Conservation (phyloP, 1,140 invertebrate genomes). For the Neotoxoptera formosana region DNA sequence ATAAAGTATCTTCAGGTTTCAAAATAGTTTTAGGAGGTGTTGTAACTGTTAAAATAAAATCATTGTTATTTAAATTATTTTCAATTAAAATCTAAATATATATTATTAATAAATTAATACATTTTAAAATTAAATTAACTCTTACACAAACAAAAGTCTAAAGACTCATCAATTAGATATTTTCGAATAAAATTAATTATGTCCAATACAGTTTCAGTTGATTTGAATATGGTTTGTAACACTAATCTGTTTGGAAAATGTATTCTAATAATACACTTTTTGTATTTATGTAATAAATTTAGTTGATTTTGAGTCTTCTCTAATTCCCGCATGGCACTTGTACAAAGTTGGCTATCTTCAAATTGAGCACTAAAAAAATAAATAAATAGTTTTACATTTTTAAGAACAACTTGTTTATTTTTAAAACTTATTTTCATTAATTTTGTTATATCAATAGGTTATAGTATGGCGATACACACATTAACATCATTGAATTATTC, state of each 20-base stretch:
- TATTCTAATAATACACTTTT: slow-evolving; percentile 77
- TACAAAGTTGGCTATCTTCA: slow-evolving; percentile 69
- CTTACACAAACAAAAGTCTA: slow-evolving; percentile 80
- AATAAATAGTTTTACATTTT: neutral
- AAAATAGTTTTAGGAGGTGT: slow-evolving; percentile 77
- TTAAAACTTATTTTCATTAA: neutral
- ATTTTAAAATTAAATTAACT: neutral
- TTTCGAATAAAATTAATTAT: slow-evolving; percentile 75
- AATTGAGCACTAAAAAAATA: slow-evolving; percentile 66
- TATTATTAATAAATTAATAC: neutral
- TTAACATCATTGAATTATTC: neutral
- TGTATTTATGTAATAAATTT: slow-evolving; percentile 68
- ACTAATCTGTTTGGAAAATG: slow-evolving; percentile 83
- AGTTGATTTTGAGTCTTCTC: slow-evolving; percentile 69
- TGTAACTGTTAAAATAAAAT: slow-evolving; percentile 69
- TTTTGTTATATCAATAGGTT: neutral
- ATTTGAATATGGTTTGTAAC: slow-evolving; percentile 79
- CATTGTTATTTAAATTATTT: slow-evolving; percentile 52
- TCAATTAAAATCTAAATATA: neutral
- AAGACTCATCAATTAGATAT: slow-evolving; percentile 70
- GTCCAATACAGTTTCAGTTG: slow-evolving; percentile 72
- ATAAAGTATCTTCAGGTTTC: slow-evolving; percentile 67
- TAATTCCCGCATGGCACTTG: slow-evolving; percentile 70
- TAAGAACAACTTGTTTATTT: neutral
- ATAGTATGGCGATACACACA: neutral